Conservation (phyloP, 2,888 invertebrate species). For the Ophonus ardosiacus region DNA sequence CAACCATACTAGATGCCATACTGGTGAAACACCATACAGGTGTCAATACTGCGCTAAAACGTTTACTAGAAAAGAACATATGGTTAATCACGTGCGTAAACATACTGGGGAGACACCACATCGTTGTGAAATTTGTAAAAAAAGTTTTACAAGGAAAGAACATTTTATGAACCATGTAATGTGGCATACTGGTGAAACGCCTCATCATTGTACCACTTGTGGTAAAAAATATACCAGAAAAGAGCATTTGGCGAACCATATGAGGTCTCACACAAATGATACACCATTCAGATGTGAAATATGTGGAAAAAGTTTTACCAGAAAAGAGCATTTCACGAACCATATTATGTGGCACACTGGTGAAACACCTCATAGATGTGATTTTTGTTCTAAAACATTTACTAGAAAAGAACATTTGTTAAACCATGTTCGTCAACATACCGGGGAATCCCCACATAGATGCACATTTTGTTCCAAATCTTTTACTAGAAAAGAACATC, state of each 20-base stretch:
- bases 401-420: conserved; percentile 87
- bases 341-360: conserved; percentile 94
- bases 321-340: conserved; percentile 94
- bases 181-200: conserved; percentile 92
- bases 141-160: conserved; percentile 87
- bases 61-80: conserved; percentile 87
- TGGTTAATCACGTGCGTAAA: conserved; percentile 87
- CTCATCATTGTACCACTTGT: conserved; percentile 91
- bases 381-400: conserved; percentile 88
- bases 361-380: conserved; percentile 87
- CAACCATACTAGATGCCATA: conserved; percentile 89
- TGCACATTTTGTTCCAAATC: conserved; percentile 92
- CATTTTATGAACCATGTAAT: conserved; percentile 89
- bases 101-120: conserved; percentile 88
- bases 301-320: conserved; percentile 92
- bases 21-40: conserved; percentile 89
- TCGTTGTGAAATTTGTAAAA: conserved; percentile 87
- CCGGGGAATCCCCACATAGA: conserved; percentile 89
- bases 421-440: conserved; percentile 88
- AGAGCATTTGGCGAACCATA: conserved; percentile 92
- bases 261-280: conserved; percentile 92
- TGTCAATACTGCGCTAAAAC: conserved; percentile 88
- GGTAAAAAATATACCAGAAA: conserved; percentile 93
- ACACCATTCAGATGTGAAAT: conserved; percentile 92
- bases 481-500: conserved; percentile 91